Conservation (phyloP, 2,797 vertebrate genomes). For the Ctenochaetus hawaiiensis region DNA sequence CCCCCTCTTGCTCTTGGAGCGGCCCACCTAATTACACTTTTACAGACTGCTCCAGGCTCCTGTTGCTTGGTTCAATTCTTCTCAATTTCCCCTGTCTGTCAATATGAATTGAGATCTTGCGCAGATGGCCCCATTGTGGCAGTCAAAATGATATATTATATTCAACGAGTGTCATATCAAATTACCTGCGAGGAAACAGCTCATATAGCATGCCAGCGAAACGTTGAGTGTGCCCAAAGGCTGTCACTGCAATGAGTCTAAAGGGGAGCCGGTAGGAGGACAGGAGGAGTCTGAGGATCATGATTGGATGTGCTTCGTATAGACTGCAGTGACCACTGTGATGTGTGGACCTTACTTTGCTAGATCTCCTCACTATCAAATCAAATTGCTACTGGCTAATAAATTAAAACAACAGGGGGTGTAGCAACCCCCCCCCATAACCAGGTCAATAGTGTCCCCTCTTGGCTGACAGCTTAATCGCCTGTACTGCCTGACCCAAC, state of each 20-base stretch:
- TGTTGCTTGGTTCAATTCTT: conserved; percentile 56
- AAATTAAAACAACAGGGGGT: conserved; percentile 74
- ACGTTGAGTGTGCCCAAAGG: conserved; percentile 48
- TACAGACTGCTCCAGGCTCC: conserved; percentile 58
- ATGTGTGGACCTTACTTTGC: conserved; percentile 28
- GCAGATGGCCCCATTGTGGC: conserved; percentile 62
- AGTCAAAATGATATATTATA: conserved; percentile 73
- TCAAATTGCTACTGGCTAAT: conserved; percentile 70
- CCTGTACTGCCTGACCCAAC: conserved; percentile 76
- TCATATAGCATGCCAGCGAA: conserved; percentile 66
- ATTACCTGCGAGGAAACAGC: conserved; percentile 70
- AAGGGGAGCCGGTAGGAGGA: conserved; percentile 49
- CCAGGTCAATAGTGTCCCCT: conserved; percentile 78
- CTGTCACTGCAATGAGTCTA: conserved; percentile 51
- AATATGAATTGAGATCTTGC: conserved; percentile 70
- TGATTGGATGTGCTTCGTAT: conserved; percentile 47
- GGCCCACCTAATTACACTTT: conserved; percentile 70
- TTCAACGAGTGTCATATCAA: conserved; percentile 71
- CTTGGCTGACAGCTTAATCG: conserved; percentile 82
- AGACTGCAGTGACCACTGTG: conserved; percentile 37
- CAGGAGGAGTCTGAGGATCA: conserved; percentile 39
- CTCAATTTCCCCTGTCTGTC: conserved; percentile 70
- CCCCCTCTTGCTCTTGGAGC: conserved; percentile 47
- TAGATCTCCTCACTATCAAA: conserved; percentile 61
- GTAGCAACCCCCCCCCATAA: conserved; percentile 39